phyloP scores from a whole-genome alignment of 2,113 vertebrate species.

The Gnathonemus longibarbis region DNA sequence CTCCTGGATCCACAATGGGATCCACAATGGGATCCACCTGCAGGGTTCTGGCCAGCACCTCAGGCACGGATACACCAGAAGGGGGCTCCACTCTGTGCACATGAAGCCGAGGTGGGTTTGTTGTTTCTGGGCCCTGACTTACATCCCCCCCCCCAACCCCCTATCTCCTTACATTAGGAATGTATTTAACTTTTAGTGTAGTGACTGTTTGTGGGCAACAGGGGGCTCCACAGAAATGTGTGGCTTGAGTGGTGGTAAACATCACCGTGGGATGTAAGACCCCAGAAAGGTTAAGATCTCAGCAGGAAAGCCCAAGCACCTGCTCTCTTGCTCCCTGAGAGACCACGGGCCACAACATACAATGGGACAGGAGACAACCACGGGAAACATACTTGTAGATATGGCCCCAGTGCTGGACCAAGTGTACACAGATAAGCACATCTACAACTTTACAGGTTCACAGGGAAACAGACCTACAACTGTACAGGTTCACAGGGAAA shows the following conservation, averaged over 20 bases:
- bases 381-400: conserved; percentile 70
- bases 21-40: too few species aligned
- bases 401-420: conserved; percentile 76
- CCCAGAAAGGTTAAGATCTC: neutral
- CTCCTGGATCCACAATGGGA: neutral
- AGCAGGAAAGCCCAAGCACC: neutral
- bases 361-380: too few species aligned
- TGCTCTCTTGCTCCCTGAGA: too few species aligned
- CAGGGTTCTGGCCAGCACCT: neutral
- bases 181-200: neutral
- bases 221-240: neutral
- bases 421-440: conserved; percentile 33
- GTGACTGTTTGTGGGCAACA: neutral
- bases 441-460: too few species aligned
- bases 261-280: neutral
- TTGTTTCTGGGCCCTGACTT: neutral
- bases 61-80: neutral
- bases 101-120: neutral
- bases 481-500: too few species aligned
- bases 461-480: too few species aligned
- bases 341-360: too few species aligned
- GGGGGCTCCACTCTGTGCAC: neutral
- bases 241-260: neutral
- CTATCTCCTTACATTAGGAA: neutral
- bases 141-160: neutral